Evolutionary conservation across 2,797 vertebrate species (phyloP).

Genomic region (Enteromius radiatus): DNA sequence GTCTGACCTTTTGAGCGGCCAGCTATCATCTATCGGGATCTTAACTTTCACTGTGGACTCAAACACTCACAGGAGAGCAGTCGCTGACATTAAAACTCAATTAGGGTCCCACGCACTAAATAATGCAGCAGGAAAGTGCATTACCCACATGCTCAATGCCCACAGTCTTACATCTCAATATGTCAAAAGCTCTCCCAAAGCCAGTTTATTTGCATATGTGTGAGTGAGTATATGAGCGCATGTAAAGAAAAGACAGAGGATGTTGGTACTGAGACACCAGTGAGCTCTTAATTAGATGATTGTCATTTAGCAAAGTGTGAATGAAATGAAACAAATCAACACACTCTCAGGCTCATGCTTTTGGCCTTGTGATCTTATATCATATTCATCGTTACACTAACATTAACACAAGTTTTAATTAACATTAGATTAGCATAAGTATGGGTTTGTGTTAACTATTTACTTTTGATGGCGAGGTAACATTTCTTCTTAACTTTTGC

Average conservation of each 20-base stretch:
- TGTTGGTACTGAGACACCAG: slow-evolving; percentile 51
- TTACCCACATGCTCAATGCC: slow-evolving; percentile 72
- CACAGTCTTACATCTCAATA: slow-evolving; percentile 73
- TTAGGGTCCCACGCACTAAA: slow-evolving; percentile 80
- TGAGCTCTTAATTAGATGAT: slow-evolving; percentile 60
- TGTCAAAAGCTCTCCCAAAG: slow-evolving; percentile 66
- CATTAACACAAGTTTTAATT: not conserved
- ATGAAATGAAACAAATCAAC: slow-evolving; percentile 26
- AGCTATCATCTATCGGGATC: slow-evolving; percentile 79
- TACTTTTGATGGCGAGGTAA: not conserved
- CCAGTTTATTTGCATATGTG: slow-evolving; percentile 31
- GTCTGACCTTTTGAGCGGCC: slow-evolving; percentile 77
- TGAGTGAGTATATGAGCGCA: slow-evolving; percentile 12
- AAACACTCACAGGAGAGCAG: slow-evolving; percentile 73
- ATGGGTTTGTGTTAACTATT: not conserved
- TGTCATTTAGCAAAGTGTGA: slow-evolving; percentile 57
- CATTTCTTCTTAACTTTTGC: not conserved
- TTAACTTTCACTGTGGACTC: slow-evolving; percentile 74
- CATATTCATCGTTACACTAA: slow-evolving; percentile 18
- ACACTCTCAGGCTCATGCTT: slow-evolving; percentile 28
- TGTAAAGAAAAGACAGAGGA: slow-evolving; percentile 24
- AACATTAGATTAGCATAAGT: not conserved
- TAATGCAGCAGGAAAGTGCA: slow-evolving; percentile 82
- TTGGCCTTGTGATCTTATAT: slow-evolving; percentile 30
- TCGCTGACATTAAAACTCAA: slow-evolving; percentile 84